Base-by-base conservation (phyloP, 2,888 invertebrate species). In the Lydus trimaculatus region DNA sequence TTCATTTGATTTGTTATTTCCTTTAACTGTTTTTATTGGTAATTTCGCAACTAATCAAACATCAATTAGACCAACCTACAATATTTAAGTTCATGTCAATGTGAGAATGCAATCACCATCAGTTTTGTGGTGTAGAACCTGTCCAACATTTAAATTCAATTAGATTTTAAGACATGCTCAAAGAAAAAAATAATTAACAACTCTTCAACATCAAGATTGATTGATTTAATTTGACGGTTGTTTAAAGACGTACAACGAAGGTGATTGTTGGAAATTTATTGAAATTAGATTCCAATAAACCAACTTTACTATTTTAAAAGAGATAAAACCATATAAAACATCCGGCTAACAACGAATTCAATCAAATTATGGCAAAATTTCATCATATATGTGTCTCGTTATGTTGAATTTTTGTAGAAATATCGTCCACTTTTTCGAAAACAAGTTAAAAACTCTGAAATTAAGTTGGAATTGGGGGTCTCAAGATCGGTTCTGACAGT, bases 131-230 rank as follows among this genome's bases (percentile, higher is more conserved):
- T 23, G 9, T 25, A 25, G 13, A 23, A 25, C 52, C 52, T 52
- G 52, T 52, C 52, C 11, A 52, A 52, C 52, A 52, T 52, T 52
- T 52, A 23, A 52, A 52, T 52, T 52, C 52, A 52, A 52, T 52
- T 52, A 52, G 52, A 52, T 52, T 52, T 52, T 52, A 23, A 52
- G 52, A 52, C 52, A 52, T 13, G 52, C 13, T 43, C 11, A 23
- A 23, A 23, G 52, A 23, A 23, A 25, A 52, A 23, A 11, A 52
- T 25, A 23, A 52, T 23, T 23, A 52, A 52, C 52, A 52, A 23
- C 23, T 23, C 52, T 23, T 52, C 52, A 52, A 52, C 2, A 28
- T n/a, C 52, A 52, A 52, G 23, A 25, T 25, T 52, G 52, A 52
- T 52, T 25, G 52, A 52, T 52, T 52, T 52, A 52, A 52, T 52